Base-by-base conservation (phyloP, 1,140 invertebrate genomes). In the Aricia agestis region DNA sequence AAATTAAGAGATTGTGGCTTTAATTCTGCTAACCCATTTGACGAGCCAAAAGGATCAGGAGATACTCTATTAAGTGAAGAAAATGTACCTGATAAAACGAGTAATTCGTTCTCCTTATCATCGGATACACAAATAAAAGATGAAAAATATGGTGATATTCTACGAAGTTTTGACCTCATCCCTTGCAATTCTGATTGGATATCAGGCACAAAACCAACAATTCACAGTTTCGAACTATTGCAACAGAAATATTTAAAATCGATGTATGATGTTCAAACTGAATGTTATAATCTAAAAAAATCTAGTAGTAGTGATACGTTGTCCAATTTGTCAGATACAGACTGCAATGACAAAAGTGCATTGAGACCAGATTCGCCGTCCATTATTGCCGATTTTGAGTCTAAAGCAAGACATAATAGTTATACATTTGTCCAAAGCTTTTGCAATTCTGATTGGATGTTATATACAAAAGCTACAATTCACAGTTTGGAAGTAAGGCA, bases 371-470 rank as follows among this genome's bases (percentile, higher is more conserved):
- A 52, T 4, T 52, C 45, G 45, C 45, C 45, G 6, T 52, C 45
- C 9, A 52, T 52, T 15, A 52, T 52, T 52, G 13, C 13, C 2
- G 45, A 52, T 52, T 52, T 52, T 13, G 45, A 1, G 45, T 13
- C 45, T 52, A 11, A 52, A 52, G 45, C 2, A 52, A 52, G 9
- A 13, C 11, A 4, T 13, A 11, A 15, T 9, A 52, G 45, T 52
- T 52, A 13, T 52, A 9, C 45, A 9, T 52, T 52, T 52, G 7
- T 13, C 45, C 45, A 52, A 52, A 13, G 45, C 45, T 15, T 52
- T 66, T 77, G 76, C 69, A 42, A 66, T 67, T 74, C 76, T 59
- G 73, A 77, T 63, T 77, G 76, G 76, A 41, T 67, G 32, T 52
- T 73, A 45, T 9, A 15, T 9, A 72, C 74, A 15, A 77, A 77